Evolutionary conservation across 2,888 invertebrate species (phyloP).

Genomic region (Artemia sp.): DNA sequence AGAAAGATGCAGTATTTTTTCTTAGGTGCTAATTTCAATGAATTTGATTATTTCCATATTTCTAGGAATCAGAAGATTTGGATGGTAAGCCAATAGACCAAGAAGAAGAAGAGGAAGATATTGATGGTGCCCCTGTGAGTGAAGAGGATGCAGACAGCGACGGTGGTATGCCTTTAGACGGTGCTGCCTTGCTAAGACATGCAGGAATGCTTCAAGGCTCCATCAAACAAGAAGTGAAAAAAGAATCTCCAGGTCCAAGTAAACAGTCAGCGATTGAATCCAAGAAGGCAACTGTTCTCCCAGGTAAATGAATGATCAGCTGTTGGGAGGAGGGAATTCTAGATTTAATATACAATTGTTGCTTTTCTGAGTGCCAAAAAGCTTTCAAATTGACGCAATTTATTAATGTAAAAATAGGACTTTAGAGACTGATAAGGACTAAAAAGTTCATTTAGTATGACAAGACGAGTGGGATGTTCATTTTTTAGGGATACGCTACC

Average conservation of each 20-base stretch:
- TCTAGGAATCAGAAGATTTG: conserved; percentile 7
- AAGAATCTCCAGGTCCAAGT: conserved; percentile 23
- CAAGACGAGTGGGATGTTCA: no score
- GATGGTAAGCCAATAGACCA: conserved; percentile 27
- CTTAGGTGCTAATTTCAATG: background rate
- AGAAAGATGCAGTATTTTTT: no score
- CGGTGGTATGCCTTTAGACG: conserved; percentile 38
- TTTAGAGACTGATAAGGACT: no score
- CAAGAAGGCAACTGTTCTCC: conserved; percentile 24
- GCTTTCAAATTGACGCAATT: no score
- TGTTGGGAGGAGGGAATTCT: conserved; percentile 12
- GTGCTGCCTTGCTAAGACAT: conserved; percentile 58
- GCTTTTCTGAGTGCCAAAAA: no score
- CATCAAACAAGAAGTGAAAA: conserved; percentile 30
- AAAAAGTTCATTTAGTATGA: no score
- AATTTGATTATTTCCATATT: conserved; percentile 3
- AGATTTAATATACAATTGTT: no score
- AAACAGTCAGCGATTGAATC: conserved; percentile 31
- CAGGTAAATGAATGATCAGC: conserved; percentile 20
- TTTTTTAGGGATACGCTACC: no score
- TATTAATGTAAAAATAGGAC: no score
- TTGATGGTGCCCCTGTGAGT: conserved; percentile 44
- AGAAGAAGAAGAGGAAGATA: conserved; percentile 45
- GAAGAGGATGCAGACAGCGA: conserved; percentile 21
- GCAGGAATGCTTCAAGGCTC: conserved; percentile 39